phyloP scores from a whole-genome alignment of 2,797 vertebrate species.

The Spheniscus humboldti region DNA sequence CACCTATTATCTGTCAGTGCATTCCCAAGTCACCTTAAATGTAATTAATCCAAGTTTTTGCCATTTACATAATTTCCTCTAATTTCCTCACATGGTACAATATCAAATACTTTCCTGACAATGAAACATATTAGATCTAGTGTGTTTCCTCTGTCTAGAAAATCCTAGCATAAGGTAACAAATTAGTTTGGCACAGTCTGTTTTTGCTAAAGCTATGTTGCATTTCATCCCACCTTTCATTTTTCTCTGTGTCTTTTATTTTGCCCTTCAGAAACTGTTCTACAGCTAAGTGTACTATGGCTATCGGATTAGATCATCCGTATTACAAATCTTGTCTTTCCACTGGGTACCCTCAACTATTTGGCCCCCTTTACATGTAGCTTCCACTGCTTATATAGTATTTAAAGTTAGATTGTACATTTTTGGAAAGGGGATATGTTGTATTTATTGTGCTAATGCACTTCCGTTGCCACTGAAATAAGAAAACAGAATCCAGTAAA shows the following conservation, averaged over 20 bases:
- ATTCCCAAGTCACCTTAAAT: background rate
- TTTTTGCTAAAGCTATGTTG: background rate
- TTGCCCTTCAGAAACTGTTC: background rate
- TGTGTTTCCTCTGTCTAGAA: background rate
- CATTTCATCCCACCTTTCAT: background rate
- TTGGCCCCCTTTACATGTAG: background rate
- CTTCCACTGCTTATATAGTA: background rate
- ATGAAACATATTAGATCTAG: background rate
- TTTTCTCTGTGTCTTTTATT: background rate
- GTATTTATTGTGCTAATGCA: background rate
- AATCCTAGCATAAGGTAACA: background rate
- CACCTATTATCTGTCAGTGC: background rate
- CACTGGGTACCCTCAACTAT: background rate
- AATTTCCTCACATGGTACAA: background rate
- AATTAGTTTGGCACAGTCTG: background rate
- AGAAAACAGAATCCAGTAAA: background rate
- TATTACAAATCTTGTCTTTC: background rate
- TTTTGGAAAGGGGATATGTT: background rate
- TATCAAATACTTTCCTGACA: background rate
- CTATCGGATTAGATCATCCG: background rate
- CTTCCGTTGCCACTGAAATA: background rate
- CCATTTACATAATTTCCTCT: background rate
- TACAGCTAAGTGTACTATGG: background rate
- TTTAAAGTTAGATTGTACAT: background rate
- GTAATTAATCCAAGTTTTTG: background rate